Evolutionary conservation across 2,888 invertebrate genomes (phyloP).

Genomic region (Scaptomyza cyrtandrae): DNA sequence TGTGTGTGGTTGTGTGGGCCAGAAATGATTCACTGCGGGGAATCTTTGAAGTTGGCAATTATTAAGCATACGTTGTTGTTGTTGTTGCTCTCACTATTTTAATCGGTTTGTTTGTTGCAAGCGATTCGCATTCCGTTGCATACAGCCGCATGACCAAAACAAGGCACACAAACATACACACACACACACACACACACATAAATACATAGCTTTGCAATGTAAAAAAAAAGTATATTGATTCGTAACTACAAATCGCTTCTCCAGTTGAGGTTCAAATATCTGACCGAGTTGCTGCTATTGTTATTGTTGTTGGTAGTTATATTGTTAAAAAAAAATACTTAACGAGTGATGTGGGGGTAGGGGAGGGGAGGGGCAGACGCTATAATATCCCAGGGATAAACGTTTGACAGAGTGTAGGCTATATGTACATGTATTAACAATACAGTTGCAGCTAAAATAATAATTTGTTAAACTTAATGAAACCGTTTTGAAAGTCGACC

Average conservation of each 20-base stretch:
- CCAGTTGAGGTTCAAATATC: slow-evolving; percentile 40
- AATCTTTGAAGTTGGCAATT: slow-evolving; percentile 36
- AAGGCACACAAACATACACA: background rate
- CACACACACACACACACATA: background rate
- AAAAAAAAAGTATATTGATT: no score
- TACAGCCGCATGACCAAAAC: slow-evolving; percentile 39
- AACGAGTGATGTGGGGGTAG: background rate
- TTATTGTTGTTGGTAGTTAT: no score
- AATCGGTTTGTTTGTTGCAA: slow-evolving; percentile 20
- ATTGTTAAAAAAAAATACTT: no score
- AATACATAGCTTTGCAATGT: slow-evolving; percentile 3
- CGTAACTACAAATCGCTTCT: background rate
- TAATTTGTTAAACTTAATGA: no score
- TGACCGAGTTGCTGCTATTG: slow-evolving; percentile 18
- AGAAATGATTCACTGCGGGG: slow-evolving; percentile 43
- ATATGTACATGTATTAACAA: background rate
- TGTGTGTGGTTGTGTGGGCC: slow-evolving; percentile 2
- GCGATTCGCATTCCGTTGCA: slow-evolving; percentile 26
- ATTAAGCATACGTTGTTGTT: no score
- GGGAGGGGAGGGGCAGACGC: background rate
- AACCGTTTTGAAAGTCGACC: no score
- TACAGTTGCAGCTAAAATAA: no score
- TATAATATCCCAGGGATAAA: slow-evolving; percentile 28
- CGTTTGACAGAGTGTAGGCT: slow-evolving; percentile 47
- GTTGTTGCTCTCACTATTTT: background rate